Evolutionary conservation across 2,888 invertebrate species (phyloP).

Genomic region (Apodemia mormo): DNA sequence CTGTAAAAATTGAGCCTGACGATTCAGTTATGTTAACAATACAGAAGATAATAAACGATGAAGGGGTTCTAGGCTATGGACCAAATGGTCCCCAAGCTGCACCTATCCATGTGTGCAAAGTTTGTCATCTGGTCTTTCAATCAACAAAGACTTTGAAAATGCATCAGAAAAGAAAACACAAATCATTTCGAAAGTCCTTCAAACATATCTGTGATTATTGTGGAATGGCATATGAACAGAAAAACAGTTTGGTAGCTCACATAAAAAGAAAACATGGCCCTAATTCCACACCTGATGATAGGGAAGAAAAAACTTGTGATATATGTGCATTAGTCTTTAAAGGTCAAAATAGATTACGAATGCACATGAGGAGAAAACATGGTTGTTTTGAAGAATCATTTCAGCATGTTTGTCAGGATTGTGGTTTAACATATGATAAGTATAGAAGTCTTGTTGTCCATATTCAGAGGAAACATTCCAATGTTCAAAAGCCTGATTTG

Average conservation of each 20-base stretch:
- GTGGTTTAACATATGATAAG: constrained; percentile 70
- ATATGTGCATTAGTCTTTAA: constrained; percentile 71
- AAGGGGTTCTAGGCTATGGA: constrained; percentile 40
- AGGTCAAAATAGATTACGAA: constrained; percentile 60
- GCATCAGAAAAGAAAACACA: constrained; percentile 68
- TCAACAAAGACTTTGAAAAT: constrained; percentile 58
- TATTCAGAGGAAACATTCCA: constrained; percentile 62
- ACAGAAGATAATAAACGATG: constrained; percentile 59
- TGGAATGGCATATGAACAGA: constrained; percentile 67
- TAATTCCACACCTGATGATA: constrained; percentile 52
- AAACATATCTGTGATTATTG: constrained; percentile 66
- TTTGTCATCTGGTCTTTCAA: constrained; percentile 71
- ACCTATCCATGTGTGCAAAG: constrained; percentile 55
- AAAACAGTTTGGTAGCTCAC: constrained; percentile 67
- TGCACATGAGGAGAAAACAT: constrained; percentile 74
- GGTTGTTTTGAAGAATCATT: constrained; percentile 64
- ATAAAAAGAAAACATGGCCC: constrained; percentile 69
- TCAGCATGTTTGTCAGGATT: constrained; percentile 59
- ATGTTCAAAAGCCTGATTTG: constrained; percentile 46
- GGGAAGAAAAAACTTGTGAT: constrained; percentile 63
- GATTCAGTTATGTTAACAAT: constrained; percentile 65
- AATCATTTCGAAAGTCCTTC: constrained; percentile 56
- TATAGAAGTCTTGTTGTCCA: constrained; percentile 67
- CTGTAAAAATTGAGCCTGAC: constrained; percentile 56
- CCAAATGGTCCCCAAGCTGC: constrained; percentile 28